These are phyloP conservation scores for Nephrotoma appendiculata DNA, from an alignment of 2,888 invertebrate species.

Conservation along the genomic window DNA sequence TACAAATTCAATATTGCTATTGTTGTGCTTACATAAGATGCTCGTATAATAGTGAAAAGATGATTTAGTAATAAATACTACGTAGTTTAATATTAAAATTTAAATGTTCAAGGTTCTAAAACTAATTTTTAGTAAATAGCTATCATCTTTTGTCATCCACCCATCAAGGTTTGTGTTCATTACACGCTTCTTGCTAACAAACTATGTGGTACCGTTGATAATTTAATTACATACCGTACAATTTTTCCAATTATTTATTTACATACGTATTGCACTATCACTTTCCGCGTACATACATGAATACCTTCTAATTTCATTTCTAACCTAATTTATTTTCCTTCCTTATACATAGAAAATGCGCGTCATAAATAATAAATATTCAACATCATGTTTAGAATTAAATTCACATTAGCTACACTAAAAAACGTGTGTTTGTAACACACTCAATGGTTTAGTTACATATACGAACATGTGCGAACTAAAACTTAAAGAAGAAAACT, in stretches of 20 bases:
- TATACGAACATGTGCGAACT: neutral
- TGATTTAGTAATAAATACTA: neutral
- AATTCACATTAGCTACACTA: neutral
- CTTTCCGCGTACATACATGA: neutral
- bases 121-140: neutral
- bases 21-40: neutral
- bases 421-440: neutral
- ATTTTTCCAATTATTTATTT: neutral
- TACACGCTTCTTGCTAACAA: neutral
- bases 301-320: neutral
- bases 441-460: neutral
- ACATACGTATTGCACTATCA: neutral
- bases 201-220: neutral
- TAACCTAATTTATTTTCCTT: neutral
- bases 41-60: neutral
- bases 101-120: neutral
- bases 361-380: neutral
- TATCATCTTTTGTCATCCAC: neutral
- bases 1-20: neutral
- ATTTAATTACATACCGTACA: neutral
- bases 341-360: neutral
- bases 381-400: neutral
- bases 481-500: neutral
- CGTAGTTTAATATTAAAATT: neutral
- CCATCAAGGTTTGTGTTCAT: neutral